Percentiles rank a stretch among this genome's conserved stretches.
phyloP scores from a whole-genome alignment of 2,888 invertebrate genomes.

The Muschampia plurimacula region DNA sequence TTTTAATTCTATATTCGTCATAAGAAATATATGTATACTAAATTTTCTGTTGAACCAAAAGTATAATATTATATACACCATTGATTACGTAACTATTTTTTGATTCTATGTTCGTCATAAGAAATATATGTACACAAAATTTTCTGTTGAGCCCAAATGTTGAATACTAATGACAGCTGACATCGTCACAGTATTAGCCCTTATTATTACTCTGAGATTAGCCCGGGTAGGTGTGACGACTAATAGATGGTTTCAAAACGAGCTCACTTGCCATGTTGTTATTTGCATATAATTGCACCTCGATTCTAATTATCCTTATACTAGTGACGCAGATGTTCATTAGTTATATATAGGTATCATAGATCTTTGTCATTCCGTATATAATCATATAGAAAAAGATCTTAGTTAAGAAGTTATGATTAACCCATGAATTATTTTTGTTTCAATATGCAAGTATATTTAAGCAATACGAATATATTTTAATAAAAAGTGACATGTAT shows the following conservation, averaged over 20 bases:
- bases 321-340: constrained; percentile 33
- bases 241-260: constrained; percentile 74
- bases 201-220: constrained; percentile 34
- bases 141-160: constrained; percentile 36
- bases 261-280: constrained; percentile 60
- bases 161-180: constrained; percentile 48
- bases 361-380: neutral
- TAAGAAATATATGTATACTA: neutral
- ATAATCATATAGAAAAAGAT: neutral
- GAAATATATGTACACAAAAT: constrained; percentile 1
- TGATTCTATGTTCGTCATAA: neutral
- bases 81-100: too few relatives aligned
- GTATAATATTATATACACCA: too few relatives aligned
- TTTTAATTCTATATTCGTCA: neutral
- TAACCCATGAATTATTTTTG: too few relatives aligned
- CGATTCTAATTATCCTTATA: constrained; percentile 67
- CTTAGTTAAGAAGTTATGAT: neutral
- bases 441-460: too few relatives aligned
- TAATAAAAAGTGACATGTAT: neutral
- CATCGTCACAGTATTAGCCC: constrained; percentile 48
- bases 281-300: constrained; percentile 82
- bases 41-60: constrained; percentile 29
- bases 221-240: constrained; percentile 69
- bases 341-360: constrained; percentile 13
- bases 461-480: too few relatives aligned